Evolutionary conservation across 2,888 invertebrate genomes (phyloP), one percentile per base, ranked within the genome.

Genomic region (Microdon myrmicae): DNA sequence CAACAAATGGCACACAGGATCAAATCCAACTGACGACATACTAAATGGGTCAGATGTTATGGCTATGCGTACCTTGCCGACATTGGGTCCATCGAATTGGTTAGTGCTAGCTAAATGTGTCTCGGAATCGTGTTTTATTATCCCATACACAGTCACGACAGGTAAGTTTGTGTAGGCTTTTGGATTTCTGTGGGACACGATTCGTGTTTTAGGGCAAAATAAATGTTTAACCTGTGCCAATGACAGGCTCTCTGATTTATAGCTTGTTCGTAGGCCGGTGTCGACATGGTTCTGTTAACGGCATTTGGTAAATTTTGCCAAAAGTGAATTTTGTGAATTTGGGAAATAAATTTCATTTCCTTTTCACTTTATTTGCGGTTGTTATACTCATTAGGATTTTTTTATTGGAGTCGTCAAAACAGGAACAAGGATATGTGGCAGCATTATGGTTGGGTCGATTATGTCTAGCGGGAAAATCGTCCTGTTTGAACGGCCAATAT

Each of bases 31-130:
- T 35, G 49, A 37, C 49, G 39, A 25, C 16, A 35, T 20, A 45
- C 51, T 49, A 51, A 56, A 49, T 64, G 56, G 61, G 56, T 64
- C 56, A 64, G 49, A 64, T 64, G 56, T 56, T 49, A 64, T 64
- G 41, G 51, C 61, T 35, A 41, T 25, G 41, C 45, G 61, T 41
- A 60, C 32, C 17, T 26, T 12, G 25, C 12, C 9, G 32, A 20
- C 43, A 23, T 35, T 37, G 32, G 35, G 34, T 29, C 32, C 14
- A 13, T 14, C 23, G 31, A 23, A 38, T 38, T 22, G n/a, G 12
- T 28, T 25, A 25, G 17, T 26, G 34, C 23, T 10, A 32, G 10
- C 13, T 41, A 16, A 22, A 22, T 47, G 23, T 22, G 23, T 22
- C 31, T 32, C 26, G 44, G 34, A n/a, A 22, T 20, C 39, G 35